Conservation (phyloP, 2,888 invertebrate genomes). For the Pseudoips prasinana region DNA sequence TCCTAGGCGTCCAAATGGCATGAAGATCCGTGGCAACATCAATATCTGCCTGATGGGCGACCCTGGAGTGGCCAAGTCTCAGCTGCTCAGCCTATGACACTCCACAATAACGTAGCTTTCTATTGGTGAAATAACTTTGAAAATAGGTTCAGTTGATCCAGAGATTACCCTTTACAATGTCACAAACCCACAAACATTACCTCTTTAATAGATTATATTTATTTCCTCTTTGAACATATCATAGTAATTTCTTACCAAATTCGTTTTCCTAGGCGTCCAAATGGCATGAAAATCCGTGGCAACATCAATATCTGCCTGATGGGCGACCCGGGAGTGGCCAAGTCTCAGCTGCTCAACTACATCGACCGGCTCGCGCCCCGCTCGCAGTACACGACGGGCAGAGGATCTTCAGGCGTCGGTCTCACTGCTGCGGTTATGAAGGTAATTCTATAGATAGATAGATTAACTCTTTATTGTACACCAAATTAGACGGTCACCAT, state of each 20-base stretch:
- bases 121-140: too few relatives aligned
- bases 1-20: slow-evolving; percentile 93
- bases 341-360: slow-evolving; percentile 97
- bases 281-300: slow-evolving; percentile 98
- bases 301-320: slow-evolving; percentile 99
- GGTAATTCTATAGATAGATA: too few relatives aligned
- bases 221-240: too few relatives aligned
- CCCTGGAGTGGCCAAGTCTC: slow-evolving; percentile 99
- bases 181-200: too few relatives aligned
- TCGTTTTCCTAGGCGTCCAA: slow-evolving; percentile 88
- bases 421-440: slow-evolving; percentile 99
- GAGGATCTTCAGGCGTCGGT: slow-evolving; percentile 99
- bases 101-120: too few relatives aligned
- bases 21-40: slow-evolving; percentile 98
- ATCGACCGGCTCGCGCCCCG: slow-evolving; percentile 96
- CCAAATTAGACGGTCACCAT: too few relatives aligned
- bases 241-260: too few relatives aligned
- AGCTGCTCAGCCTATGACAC: slow-evolving; percentile 93
- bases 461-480: too few relatives aligned
- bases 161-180: too few relatives aligned
- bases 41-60: slow-evolving; percentile 99
- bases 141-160: too few relatives aligned
- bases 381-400: slow-evolving; percentile 97
- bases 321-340: slow-evolving; percentile 99
- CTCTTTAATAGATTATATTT: too few relatives aligned